Percentiles rank a stretch among this genome's conserved stretches.
These are phyloP conservation scores for Drosophila sordidula DNA, from an alignment of 2,888 invertebrate genomes.

Conservation along the genomic window DNA sequence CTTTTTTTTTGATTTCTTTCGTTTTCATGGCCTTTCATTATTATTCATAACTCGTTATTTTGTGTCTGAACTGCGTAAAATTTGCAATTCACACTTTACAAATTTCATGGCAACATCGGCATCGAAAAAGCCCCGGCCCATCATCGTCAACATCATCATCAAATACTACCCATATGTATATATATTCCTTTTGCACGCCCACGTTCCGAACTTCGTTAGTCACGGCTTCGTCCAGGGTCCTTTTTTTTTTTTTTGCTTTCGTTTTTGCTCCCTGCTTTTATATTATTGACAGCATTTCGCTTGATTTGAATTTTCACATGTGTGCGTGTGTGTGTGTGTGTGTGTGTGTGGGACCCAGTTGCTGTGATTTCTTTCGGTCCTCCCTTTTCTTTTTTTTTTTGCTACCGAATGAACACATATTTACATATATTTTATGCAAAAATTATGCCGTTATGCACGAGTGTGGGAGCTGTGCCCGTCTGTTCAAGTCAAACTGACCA, in stretches of 20 bases:
- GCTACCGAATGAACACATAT: constrained; percentile 71
- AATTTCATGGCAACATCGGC: constrained; percentile 61
- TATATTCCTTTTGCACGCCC: constrained; percentile 44
- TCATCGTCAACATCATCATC: constrained; percentile 7
- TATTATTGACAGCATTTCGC: constrained; percentile 79
- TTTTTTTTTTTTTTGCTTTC: constrained; percentile 38
- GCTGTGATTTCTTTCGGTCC: constrained; percentile 70
- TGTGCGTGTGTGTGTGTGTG: constrained; percentile 18
- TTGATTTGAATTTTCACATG: constrained; percentile 79
- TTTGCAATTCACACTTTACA: constrained; percentile 83
- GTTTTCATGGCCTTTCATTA: constrained; percentile 57
- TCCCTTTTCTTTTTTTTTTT: constrained; percentile 11
- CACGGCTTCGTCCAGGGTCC: constrained; percentile 50
- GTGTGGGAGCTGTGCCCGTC: constrained; percentile 67
- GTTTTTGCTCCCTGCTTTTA: constrained; percentile 17
- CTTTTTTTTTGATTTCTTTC: not conserved
- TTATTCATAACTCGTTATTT: constrained; percentile 79
- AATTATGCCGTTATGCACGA: constrained; percentile 82
- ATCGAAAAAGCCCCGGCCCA: constrained; percentile 19
- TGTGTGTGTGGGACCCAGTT: constrained; percentile 59
- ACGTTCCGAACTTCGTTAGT: constrained; percentile 75
- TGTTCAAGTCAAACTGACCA: constrained; percentile 73
- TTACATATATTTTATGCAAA: constrained; percentile 84
- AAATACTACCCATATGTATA: constrained; percentile 4
- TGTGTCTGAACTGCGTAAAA: constrained; percentile 62